phyloP scores from a whole-genome alignment of 2,113 vertebrate genomes.

The Antigone vipio region DNA sequence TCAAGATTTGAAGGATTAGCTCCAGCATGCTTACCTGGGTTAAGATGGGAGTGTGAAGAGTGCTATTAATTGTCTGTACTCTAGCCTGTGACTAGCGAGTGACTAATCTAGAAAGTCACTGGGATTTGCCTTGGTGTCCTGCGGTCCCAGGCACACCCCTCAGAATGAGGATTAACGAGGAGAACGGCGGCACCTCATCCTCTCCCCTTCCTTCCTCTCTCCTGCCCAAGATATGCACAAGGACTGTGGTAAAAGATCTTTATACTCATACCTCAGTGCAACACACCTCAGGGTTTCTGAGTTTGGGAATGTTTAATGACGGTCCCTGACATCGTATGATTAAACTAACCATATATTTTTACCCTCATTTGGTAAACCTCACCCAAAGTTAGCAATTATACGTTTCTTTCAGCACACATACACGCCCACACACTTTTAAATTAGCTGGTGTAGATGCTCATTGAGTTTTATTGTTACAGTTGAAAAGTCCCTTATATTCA shows the following conservation, averaged over 20 bases:
- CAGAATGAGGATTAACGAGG: neutral
- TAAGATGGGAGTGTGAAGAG: neutral
- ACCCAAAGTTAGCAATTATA: neutral
- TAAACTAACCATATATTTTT: neutral
- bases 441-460: neutral
- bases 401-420: neutral
- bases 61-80: neutral
- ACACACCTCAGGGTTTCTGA: neutral
- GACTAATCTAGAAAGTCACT: neutral
- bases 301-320: neutral
- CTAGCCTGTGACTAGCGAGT: neutral
- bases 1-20: neutral
- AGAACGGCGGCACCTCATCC: neutral
- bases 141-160: accelerated
- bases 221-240: neutral
- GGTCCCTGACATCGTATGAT: neutral
- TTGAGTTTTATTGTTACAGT: neutral
- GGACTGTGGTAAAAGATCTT: neutral
- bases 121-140: neutral
- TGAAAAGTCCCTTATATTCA: neutral
- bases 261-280: neutral
- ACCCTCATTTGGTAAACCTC: neutral
- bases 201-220: neutral
- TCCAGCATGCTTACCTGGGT: neutral
- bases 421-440: neutral